These are phyloP conservation scores for Eurystomus glaucurus DNA, from an alignment of 2,797 vertebrate species.

Conservation along the genomic window DNA sequence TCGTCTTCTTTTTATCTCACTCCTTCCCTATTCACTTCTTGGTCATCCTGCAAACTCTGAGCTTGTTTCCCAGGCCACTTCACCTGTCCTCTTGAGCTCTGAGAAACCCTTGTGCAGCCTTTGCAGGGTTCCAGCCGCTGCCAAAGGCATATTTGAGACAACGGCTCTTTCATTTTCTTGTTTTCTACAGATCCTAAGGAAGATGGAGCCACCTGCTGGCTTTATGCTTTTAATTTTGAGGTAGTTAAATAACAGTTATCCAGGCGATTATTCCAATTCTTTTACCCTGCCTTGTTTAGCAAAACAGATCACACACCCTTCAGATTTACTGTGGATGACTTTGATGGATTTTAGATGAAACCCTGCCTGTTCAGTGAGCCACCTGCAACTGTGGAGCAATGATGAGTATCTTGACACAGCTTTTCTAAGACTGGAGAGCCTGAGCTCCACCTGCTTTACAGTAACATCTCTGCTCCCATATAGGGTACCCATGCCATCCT, in stretches of 20 bases:
- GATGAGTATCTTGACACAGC: neutral
- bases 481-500: neutral
- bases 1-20: neutral
- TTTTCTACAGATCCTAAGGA: neutral
- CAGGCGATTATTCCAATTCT: neutral
- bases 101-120: neutral
- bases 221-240: neutral
- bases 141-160: neutral
- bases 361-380: neutral
- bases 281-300: neutral
- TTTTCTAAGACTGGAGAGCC: neutral
- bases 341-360: neutral
- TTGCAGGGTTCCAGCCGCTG: neutral
- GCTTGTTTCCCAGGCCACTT: neutral
- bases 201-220: constrained; percentile 62
- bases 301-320: neutral
- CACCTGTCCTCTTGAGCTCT: neutral
- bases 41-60: neutral
- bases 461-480: neutral
- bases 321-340: neutral
- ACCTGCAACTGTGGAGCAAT: neutral
- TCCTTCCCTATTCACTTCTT: neutral
- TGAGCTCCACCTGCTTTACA: neutral
- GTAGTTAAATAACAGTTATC: neutral
- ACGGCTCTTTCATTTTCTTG: neutral